These are phyloP conservation scores for Melopsittacus undulatus DNA, from an alignment of 2,797 vertebrate species.

Conservation along the genomic window DNA sequence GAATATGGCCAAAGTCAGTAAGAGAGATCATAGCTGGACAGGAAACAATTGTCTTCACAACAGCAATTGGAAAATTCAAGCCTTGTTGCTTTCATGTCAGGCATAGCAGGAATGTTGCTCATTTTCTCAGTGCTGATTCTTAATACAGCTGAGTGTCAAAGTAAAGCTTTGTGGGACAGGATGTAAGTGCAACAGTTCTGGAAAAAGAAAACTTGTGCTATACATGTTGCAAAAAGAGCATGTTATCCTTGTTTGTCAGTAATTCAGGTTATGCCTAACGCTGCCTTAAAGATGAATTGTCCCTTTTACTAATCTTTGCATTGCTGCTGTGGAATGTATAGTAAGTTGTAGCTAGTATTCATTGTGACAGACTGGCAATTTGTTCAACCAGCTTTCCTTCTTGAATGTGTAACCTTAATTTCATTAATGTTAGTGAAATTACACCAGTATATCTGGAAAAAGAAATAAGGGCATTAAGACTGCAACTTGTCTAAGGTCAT, in stretches of 20 bases:
- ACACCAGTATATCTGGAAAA: background rate
- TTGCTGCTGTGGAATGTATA: background rate
- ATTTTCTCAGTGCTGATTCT: background rate
- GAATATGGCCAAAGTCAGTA: background rate
- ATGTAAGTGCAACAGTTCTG: background rate
- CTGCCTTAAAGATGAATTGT: background rate
- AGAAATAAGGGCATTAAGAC: background rate
- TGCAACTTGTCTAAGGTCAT: background rate
- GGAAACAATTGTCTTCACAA: background rate
- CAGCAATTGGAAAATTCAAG: background rate
- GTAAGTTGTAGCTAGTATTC: background rate
- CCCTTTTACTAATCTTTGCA: background rate
- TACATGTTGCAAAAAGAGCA: background rate
- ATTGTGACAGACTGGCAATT: background rate
- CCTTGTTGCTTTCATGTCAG: background rate
- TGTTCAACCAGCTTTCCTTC: background rate
- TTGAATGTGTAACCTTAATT: background rate
- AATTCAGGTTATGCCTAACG: fast-evolving
- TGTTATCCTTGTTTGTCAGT: background rate
- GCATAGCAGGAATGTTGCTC: background rate
- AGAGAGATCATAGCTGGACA: background rate
- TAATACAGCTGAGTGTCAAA: background rate
- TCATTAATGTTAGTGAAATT: background rate
- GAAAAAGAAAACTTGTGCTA: background rate
- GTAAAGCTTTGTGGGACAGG: background rate